phyloP scores from a whole-genome alignment of 2,113 vertebrate genomes.

The Pteropus alecto region DNA sequence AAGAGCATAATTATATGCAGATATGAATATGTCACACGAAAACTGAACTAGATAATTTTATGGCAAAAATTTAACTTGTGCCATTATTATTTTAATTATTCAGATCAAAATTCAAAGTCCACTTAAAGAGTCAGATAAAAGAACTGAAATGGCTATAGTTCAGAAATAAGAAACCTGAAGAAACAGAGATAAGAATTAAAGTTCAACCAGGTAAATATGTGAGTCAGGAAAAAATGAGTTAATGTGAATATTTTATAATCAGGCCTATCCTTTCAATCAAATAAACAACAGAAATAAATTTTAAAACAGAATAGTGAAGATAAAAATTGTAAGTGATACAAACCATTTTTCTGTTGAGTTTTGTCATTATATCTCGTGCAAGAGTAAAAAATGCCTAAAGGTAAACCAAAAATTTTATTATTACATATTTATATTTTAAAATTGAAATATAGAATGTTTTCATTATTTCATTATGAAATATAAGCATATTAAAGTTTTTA shows the following conservation, averaged over 20 bases:
- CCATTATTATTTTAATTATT: slow-evolving; percentile 32
- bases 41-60: slow-evolving; percentile 25
- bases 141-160: neutral
- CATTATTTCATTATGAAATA: neutral
- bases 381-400: slow-evolving; percentile 96
- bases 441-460: neutral
- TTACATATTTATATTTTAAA: slow-evolving; percentile 7
- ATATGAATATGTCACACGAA: slow-evolving; percentile 15
- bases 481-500: neutral
- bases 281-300: neutral
- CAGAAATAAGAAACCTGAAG: neutral
- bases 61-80: slow-evolving; percentile 34
- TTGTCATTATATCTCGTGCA: slow-evolving; percentile 96
- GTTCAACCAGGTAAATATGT: neutral
- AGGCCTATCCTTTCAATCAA: neutral
- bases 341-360: slow-evolving; percentile 98
- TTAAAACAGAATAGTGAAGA: neutral
- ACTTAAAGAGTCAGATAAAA: slow-evolving; percentile 7
- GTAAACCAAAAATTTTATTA: slow-evolving; percentile 55
- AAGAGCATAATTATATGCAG: neutral
- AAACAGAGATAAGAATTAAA: slow-evolving; percentile 21
- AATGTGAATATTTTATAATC: neutral
- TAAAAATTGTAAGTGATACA: slow-evolving; percentile 76
- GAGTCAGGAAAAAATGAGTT: neutral
- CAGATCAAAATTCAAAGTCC: slow-evolving; percentile 22